Percentiles rank a stretch among this genome's conserved stretches.
Conservation (phyloP, 2,888 invertebrate species). For the Loripinus fragilis region DNA sequence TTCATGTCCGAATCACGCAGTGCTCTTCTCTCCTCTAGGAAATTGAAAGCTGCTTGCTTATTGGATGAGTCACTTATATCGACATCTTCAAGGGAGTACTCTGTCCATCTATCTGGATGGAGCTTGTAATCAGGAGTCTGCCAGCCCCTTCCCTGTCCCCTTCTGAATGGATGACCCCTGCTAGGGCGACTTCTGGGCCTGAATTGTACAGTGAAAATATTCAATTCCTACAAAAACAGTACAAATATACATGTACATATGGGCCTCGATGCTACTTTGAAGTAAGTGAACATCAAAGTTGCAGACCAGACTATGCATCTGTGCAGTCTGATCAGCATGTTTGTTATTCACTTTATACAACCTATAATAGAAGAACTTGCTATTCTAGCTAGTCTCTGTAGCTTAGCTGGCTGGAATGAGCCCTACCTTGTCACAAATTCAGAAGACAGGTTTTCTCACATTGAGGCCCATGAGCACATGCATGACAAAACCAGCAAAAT, state of each 20-base stretch:
- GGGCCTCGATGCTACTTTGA: too few species aligned
- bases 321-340: neutral
- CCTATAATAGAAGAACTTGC: too few species aligned
- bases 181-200: neutral
- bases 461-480: too few species aligned
- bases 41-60: constrained; percentile 90
- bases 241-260: neutral
- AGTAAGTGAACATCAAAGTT: neutral
- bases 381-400: too few species aligned
- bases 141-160: constrained; percentile 33
- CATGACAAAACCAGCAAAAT: too few species aligned
- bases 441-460: too few species aligned
- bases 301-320: neutral
- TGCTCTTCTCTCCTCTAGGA: constrained; percentile 87
- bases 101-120: constrained; percentile 92
- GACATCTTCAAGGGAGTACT: constrained; percentile 92
- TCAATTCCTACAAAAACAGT: constrained; percentile 4
- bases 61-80: constrained; percentile 92
- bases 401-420: too few species aligned
- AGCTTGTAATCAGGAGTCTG: constrained; percentile 85
- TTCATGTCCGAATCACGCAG: constrained; percentile 58
- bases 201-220: constrained; percentile 9
- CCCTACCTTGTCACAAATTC: too few species aligned
- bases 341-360: neutral
- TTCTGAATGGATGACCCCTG: neutral